Evolutionary conservation across 2,113 vertebrate genomes (phyloP).

Genomic region (Labeo catla): DNA sequence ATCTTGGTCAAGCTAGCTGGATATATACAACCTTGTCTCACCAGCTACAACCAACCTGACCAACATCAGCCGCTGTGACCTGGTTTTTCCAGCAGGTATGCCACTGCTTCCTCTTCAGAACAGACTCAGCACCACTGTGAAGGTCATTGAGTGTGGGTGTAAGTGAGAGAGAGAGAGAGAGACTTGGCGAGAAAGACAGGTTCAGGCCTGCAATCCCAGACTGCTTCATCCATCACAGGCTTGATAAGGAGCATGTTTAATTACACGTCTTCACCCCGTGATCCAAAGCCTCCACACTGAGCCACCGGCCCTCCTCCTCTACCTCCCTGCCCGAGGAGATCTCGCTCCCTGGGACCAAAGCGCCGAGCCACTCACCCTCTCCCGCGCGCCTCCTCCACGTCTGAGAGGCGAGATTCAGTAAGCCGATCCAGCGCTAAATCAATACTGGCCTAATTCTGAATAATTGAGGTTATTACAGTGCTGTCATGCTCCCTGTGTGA

Average conservation of each 20-base stretch:
- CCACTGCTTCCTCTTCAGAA: constrained; percentile 25
- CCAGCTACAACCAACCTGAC: background rate
- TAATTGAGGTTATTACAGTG: constrained; percentile 82
- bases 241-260: constrained; percentile 76
- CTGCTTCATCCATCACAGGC: constrained; percentile 74
- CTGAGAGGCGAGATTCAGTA: constrained; percentile 65
- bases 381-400: constrained; percentile 48
- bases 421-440: constrained; percentile 81
- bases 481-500: constrained; percentile 65
- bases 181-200: background rate
- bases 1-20: background rate
- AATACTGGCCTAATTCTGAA: constrained; percentile 80
- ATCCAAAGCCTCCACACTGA: constrained; percentile 41
- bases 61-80: background rate
- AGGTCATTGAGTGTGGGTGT: constrained; percentile 46
- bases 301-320: constrained; percentile 3
- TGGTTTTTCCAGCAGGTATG: background rate
- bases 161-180: constrained; percentile 6
- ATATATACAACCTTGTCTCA: background rate
- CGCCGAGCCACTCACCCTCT: constrained; percentile 53
- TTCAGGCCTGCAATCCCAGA: constrained; percentile 55
- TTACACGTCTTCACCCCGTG: constrained; percentile 62
- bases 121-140: constrained; percentile 20
- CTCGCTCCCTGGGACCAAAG: constrained; percentile 55
- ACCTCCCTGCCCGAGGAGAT: constrained; percentile 52